A percentile compares a stretch with the other conserved stretches of the same genome.
phyloP scores from a whole-genome alignment of 2,888 invertebrate species.

The Autographa pulchrina region DNA sequence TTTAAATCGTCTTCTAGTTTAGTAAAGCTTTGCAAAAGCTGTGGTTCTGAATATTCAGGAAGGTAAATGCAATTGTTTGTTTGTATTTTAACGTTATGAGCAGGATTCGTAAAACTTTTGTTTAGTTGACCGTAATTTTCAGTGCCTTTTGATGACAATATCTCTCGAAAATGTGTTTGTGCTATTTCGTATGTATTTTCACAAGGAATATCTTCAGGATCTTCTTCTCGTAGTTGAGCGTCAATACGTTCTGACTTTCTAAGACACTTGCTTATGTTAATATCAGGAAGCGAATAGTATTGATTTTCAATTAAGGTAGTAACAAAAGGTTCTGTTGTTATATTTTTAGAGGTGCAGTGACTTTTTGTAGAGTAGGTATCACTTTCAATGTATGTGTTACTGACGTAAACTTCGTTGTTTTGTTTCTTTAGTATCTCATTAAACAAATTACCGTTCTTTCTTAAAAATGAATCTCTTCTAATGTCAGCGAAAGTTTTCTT shows the following conservation, averaged over 20 bases:
- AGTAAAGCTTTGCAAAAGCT: conserved; percentile 78
- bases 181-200: conserved; percentile 86
- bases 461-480: conserved; percentile 76
- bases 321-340: conserved; percentile 86
- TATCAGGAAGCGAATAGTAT: conserved; percentile 92
- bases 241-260: conserved; percentile 93
- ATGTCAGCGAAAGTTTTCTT: conserved; percentile 89
- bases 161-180: conserved; percentile 82
- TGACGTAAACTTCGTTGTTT: conserved; percentile 80
- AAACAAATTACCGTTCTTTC: conserved; percentile 78
- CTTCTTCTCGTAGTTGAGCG: conserved; percentile 90
- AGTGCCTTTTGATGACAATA: conserved; percentile 75
- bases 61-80: conserved; percentile 69
- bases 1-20: conserved; percentile 86
- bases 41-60: conserved; percentile 77
- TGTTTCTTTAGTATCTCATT: conserved; percentile 76
- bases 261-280: conserved; percentile 91
- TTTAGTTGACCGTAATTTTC: conserved; percentile 84
- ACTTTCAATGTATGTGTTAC: conserved; percentile 81
- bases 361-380: conserved; percentile 80
- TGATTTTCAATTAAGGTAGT: conserved; percentile 91
- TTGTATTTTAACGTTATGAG: conserved; percentile 64
- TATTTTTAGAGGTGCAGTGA: conserved; percentile 83
- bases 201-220: conserved; percentile 81
- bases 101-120: conserved; percentile 70